Percentiles rank a stretch among this genome's conserved stretches.
These are phyloP conservation scores for Agrypnia vestita DNA, from an alignment of 1,140 invertebrate genomes.

Conservation along the genomic window DNA sequence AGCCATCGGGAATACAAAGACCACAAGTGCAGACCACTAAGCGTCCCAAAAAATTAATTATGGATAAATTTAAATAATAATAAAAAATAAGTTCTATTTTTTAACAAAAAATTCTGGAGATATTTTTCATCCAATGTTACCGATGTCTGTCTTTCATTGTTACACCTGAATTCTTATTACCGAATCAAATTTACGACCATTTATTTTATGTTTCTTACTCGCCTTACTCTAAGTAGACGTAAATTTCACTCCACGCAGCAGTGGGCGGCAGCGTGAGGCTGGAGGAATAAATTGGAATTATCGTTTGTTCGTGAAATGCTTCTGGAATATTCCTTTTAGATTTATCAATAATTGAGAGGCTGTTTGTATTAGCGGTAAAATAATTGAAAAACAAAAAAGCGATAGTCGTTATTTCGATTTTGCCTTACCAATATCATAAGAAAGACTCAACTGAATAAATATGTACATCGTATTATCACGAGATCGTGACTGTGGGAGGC, in stretches of 20 bases:
- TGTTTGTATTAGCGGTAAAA: background rate
- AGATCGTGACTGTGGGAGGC: too few relatives aligned
- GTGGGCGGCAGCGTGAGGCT: constrained; percentile 11
- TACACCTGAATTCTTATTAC: constrained; percentile 55
- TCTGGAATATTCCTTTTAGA: constrained; percentile 31
- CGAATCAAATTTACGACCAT: constrained; percentile 59
- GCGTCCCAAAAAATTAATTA: too few relatives aligned
- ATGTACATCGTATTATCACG: too few relatives aligned
- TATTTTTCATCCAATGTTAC: background rate
- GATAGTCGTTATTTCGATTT: too few relatives aligned
- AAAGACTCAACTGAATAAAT: too few relatives aligned
- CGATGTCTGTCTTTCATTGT: constrained; percentile 49
- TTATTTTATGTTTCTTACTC: constrained; percentile 58
- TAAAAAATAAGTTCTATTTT: too few relatives aligned
- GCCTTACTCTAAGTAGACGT: constrained; percentile 59
- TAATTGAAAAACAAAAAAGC: too few relatives aligned
- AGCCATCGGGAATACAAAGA: too few relatives aligned
- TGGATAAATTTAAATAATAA: too few relatives aligned
- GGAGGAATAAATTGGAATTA: constrained; percentile 55
- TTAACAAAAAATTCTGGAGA: too few relatives aligned
- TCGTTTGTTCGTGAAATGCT: constrained; percentile 54
- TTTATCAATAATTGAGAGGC: constrained; percentile 15
- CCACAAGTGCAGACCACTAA: too few relatives aligned
- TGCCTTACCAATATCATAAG: too few relatives aligned
- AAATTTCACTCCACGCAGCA: constrained; percentile 53